Evolutionary conservation across 2,113 vertebrate species (phyloP).

Genomic region (Pituophis catenifer): DNA sequence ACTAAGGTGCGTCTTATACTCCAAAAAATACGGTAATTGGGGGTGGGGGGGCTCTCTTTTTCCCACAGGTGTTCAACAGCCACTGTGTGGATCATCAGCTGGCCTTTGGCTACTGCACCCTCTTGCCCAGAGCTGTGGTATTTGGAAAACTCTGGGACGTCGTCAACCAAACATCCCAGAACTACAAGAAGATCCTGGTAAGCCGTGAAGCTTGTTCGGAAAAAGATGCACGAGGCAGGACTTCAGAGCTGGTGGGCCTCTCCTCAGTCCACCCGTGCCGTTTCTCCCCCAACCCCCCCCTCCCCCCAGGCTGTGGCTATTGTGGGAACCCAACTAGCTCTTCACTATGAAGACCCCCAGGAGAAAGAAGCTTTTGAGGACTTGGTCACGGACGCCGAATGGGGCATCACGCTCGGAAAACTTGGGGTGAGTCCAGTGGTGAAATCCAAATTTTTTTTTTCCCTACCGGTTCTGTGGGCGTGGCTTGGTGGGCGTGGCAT

Average conservation of each 20-base stretch:
- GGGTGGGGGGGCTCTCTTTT: background rate
- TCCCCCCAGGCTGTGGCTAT: constrained; percentile 79
- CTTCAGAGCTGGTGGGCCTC: background rate
- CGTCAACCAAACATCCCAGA: constrained; percentile 88
- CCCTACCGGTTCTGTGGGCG: too few relatives aligned
- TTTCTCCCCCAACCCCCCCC: background rate
- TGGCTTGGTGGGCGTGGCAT: too few relatives aligned
- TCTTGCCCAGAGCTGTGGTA: constrained; percentile 79
- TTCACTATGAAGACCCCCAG: constrained; percentile 70
- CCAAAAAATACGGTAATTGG: background rate
- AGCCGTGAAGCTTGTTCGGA: background rate
- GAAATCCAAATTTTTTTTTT: too few relatives aligned
- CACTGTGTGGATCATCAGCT: constrained; percentile 84
- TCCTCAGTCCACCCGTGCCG: background rate
- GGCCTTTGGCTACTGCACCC: constrained; percentile 86
- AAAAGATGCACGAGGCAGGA: background rate
- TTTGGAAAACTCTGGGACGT: constrained; percentile 90
- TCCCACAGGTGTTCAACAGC: constrained; percentile 86
- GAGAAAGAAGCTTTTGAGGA: constrained; percentile 79
- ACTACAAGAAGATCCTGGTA: constrained; percentile 92
- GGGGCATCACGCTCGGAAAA: constrained; percentile 86
- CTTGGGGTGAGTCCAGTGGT: constrained; percentile 75
- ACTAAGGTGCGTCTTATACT: too few relatives aligned
- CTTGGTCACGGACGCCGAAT: constrained; percentile 84
- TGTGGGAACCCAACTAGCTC: constrained; percentile 83